Conservation (phyloP, 2,113 vertebrate species). For the Etheostoma cragini region DNA sequence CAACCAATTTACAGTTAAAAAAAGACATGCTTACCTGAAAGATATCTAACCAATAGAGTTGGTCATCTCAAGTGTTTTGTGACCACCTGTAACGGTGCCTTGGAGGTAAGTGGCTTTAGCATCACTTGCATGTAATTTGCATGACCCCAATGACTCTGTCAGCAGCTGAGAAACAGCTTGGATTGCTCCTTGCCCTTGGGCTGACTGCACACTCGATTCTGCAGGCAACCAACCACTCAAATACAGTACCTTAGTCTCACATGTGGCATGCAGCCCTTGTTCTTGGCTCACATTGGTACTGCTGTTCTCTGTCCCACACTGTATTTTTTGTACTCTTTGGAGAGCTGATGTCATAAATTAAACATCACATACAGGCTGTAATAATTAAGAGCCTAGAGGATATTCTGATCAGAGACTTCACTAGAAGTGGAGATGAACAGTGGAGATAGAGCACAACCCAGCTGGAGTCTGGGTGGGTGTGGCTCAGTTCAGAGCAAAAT, state of each 20-base stretch:
- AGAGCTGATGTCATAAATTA: conserved; percentile 75
- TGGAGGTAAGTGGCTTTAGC: neutral
- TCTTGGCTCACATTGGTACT: conserved; percentile 50
- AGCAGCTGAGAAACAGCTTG: conserved; percentile 59
- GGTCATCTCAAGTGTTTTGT: neutral
- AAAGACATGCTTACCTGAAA: neutral
- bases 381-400: conserved; percentile 67
- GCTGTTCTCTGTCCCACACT: conserved; percentile 54
- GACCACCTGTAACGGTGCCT: conserved; percentile 5
- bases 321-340: conserved; percentile 50
- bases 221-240: conserved; percentile 39
- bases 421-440: conserved; percentile 20
- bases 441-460: conserved; percentile 28
- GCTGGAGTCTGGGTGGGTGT: conserved; percentile 40
- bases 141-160: conserved; percentile 51
- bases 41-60: neutral
- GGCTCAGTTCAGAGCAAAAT: conserved; percentile 21
- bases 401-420: conserved; percentile 67
- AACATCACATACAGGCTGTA: conserved; percentile 71
- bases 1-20: neutral
- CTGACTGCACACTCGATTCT: conserved; percentile 45
- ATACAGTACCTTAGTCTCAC: conserved; percentile 44
- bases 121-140: conserved; percentile 11
- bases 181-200: conserved; percentile 17
- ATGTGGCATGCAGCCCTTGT: conserved; percentile 71